Evolutionary conservation across 2,113 vertebrate genomes (phyloP).

Genomic region (Saiga tatarica): DNA sequence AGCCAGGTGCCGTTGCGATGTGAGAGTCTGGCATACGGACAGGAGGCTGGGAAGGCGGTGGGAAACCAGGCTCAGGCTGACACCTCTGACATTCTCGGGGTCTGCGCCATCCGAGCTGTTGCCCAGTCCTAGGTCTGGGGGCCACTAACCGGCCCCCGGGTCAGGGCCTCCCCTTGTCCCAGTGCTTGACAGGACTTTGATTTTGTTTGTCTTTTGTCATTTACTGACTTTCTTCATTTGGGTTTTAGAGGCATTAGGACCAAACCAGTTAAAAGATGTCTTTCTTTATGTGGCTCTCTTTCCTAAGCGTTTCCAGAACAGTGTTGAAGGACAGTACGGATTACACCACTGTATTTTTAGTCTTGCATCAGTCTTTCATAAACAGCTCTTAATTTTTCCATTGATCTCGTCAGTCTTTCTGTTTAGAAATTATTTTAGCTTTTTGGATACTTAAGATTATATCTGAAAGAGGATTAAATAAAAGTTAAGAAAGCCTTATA

Average conservation of each 20-base stretch:
- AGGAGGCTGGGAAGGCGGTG: neutral
- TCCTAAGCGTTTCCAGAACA: neutral
- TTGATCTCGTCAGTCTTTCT: neutral
- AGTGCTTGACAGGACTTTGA: neutral
- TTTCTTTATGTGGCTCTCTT: neutral
- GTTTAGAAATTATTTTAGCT: neutral
- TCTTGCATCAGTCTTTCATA: neutral
- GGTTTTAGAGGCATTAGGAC: neutral
- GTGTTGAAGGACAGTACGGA: rapidly evolving
- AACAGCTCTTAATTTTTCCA: neutral
- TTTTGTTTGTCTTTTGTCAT: neutral
- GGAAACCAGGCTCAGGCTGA: neutral
- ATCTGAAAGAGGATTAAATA: neutral
- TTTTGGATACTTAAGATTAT: neutral
- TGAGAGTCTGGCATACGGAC: rapidly evolving
- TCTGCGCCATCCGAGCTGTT: rapidly evolving
- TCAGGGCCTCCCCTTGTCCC: neutral
- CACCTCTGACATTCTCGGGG: neutral
- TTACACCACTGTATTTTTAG: rapidly evolving
- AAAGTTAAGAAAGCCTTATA: neutral
- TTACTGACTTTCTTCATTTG: neutral
- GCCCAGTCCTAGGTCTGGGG: neutral
- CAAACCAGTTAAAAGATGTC: neutral
- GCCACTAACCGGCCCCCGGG: rapidly evolving
- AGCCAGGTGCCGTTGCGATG: rapidly evolving